These are phyloP conservation scores for Hyles vespertilio DNA, from an alignment of 1,140 invertebrate species.

Conservation along the genomic window DNA sequence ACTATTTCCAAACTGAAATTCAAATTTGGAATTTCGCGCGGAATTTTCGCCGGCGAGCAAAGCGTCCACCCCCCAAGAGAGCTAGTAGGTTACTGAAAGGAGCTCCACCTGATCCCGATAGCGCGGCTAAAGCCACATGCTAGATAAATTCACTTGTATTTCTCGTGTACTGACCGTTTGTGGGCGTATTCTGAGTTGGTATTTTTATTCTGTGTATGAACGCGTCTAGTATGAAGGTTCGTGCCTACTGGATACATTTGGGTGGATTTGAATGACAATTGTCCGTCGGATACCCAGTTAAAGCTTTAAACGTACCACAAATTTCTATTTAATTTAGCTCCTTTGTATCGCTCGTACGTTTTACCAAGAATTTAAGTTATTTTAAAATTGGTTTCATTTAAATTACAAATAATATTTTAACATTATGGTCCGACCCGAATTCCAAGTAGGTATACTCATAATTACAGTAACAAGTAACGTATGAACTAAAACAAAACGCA, in stretches of 20 bases:
- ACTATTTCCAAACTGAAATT: slow-evolving; percentile 12
- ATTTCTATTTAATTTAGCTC: slow-evolving; percentile 21
- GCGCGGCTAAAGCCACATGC: slow-evolving; percentile 4
- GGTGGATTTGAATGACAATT: slow-evolving; percentile 36
- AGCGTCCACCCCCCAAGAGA: slow-evolving; percentile 14
- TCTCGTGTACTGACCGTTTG: slow-evolving; percentile 12
- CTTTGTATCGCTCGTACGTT: not conserved
- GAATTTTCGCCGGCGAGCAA: slow-evolving; percentile 6
- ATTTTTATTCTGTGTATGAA: slow-evolving; percentile 23
- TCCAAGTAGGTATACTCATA: no score
- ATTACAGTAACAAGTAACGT: no score
- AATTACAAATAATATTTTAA: no score
- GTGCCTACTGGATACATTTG: slow-evolving; percentile 28
- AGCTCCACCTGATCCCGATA: no score
- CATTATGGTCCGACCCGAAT: no score
- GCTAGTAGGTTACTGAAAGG: slow-evolving; percentile 18
- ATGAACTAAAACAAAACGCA: no score
- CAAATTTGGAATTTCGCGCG: not conserved
- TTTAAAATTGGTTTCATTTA: no score
- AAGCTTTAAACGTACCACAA: slow-evolving; percentile 21
- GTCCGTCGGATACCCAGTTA: slow-evolving; percentile 26
- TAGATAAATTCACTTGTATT: not conserved
- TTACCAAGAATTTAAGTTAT: no score
- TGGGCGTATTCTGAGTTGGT: not conserved
- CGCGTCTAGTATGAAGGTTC: slow-evolving; percentile 8